phyloP scores from a whole-genome alignment of 1,140 invertebrate genomes.

The Drosophila lini region DNA sequence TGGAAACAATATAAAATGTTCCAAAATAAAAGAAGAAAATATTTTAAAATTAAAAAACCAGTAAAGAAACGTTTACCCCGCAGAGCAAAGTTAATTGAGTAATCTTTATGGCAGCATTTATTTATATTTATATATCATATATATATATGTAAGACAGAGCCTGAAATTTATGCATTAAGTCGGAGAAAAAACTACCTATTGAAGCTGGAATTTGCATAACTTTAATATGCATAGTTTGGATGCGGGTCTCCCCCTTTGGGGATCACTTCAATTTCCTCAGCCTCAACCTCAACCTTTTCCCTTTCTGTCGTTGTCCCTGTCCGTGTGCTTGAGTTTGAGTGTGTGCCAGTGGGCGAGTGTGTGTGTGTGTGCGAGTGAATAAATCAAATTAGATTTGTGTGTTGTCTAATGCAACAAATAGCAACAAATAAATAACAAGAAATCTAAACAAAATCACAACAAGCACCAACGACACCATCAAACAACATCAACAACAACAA shows the following conservation, averaged over 20 bases:
- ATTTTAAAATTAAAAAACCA: not conserved
- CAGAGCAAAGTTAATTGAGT: not conserved
- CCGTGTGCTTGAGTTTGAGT: not conserved
- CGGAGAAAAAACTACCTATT: conserved; percentile 6
- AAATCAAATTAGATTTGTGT: conserved; percentile 80
- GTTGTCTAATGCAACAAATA: conserved; percentile 73
- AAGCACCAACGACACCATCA: conserved; percentile 48
- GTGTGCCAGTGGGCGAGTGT: not conserved
- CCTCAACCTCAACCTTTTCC: conserved; percentile 5
- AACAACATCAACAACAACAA: conserved; percentile 36
- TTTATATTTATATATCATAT: not conserved
- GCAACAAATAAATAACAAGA: conserved; percentile 78
- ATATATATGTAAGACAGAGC: too few relatives aligned
- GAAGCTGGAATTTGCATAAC: conserved; percentile 64
- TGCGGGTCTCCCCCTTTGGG: conserved; percentile 5
- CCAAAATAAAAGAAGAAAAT: not conserved
- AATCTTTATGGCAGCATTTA: not conserved
- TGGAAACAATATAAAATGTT: not conserved
- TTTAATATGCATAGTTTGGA: conserved; percentile 62
- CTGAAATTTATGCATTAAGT: not conserved
- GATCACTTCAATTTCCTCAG: conserved; percentile 32
- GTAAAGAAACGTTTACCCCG: too few relatives aligned
- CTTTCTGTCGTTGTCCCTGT: not conserved
- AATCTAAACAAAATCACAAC: conserved; percentile 76
- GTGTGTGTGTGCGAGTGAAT: conserved; percentile 47